A percentile compares a stretch with the other conserved stretches of the same genome.
Conservation (phyloP, 2,113 vertebrate species). For the Sylvilagus bachmani region DNA sequence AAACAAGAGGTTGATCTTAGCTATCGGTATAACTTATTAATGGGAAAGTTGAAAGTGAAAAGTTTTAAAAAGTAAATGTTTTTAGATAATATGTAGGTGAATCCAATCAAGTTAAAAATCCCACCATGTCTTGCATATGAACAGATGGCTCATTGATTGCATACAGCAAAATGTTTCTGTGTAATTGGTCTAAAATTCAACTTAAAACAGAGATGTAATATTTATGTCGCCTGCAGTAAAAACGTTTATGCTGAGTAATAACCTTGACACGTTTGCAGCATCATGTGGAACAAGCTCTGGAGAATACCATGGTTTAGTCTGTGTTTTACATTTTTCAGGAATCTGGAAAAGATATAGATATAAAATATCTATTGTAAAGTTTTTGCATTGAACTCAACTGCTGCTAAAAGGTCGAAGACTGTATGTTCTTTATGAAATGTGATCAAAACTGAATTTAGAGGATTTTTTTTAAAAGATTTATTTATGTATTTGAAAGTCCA, state of each 20-base stretch:
- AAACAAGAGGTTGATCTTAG: neutral
- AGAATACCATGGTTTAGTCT: neutral
- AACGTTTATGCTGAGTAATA: constrained; percentile 20
- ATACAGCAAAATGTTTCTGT: constrained; percentile 31
- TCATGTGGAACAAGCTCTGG: neutral
- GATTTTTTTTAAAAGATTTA: no score
- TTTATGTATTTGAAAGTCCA: no score
- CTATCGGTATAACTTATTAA: constrained; percentile 27
- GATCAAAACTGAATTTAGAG: constrained; percentile 18
- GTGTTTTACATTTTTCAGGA: constrained; percentile 45
- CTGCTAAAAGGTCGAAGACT: neutral
- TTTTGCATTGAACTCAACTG: constrained; percentile 25
- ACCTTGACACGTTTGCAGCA: neutral
- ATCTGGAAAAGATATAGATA: constrained; percentile 48
- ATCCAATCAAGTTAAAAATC: constrained; percentile 45
- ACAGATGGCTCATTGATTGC: constrained; percentile 24
- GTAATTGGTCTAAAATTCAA: constrained; percentile 4
- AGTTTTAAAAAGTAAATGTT: constrained; percentile 11
- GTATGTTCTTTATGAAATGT: neutral
- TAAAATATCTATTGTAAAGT: constrained; percentile 13
- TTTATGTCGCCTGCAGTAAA: neutral
- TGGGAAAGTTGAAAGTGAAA: neutral
- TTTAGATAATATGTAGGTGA: constrained; percentile 33
- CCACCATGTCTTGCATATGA: neutral
- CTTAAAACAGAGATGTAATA: neutral